Evolutionary conservation across 1,140 invertebrate species (phyloP).

Genomic region (Vanessa atalanta): DNA sequence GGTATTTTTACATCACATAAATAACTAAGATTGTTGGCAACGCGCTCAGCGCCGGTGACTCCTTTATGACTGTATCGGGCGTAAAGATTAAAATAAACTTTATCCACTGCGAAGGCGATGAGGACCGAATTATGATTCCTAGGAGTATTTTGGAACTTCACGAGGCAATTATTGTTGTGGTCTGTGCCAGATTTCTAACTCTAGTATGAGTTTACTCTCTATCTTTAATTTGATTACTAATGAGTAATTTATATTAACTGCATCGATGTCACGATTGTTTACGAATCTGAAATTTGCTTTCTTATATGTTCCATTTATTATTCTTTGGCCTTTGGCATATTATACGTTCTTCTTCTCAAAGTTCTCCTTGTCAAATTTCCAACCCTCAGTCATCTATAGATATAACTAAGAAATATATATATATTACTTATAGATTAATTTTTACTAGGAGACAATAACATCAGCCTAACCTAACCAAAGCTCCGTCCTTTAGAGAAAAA

Average conservation of each 20-base stretch:
- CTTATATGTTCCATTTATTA: too few relatives aligned
- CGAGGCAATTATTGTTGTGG: background rate
- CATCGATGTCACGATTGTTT: too few relatives aligned
- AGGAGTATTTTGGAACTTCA: conserved; percentile 18
- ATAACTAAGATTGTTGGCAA: conserved; percentile 59
- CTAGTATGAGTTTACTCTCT: background rate
- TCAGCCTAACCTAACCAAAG: too few relatives aligned
- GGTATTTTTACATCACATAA: conserved; percentile 36
- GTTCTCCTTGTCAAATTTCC: too few relatives aligned
- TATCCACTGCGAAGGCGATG: conserved; percentile 34
- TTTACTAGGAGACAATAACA: too few relatives aligned
- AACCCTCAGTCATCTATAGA: too few relatives aligned
- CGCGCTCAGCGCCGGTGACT: conserved; percentile 42
- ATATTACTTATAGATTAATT: too few relatives aligned
- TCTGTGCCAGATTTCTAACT: conserved; percentile 3
- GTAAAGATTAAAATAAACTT: conserved; percentile 59
- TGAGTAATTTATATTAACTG: background rate
- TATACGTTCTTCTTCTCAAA: too few relatives aligned
- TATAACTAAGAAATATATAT: too few relatives aligned
- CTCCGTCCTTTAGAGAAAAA: too few relatives aligned
- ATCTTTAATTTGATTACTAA: background rate
- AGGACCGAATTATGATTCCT: conserved; percentile 15
- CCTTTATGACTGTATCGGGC: conserved; percentile 57
- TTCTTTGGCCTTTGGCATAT: too few relatives aligned
- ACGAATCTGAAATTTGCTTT: too few relatives aligned